Evolutionary conservation across 2,113 vertebrate genomes (phyloP).

Genomic region (Oceanodroma tethys): DNA sequence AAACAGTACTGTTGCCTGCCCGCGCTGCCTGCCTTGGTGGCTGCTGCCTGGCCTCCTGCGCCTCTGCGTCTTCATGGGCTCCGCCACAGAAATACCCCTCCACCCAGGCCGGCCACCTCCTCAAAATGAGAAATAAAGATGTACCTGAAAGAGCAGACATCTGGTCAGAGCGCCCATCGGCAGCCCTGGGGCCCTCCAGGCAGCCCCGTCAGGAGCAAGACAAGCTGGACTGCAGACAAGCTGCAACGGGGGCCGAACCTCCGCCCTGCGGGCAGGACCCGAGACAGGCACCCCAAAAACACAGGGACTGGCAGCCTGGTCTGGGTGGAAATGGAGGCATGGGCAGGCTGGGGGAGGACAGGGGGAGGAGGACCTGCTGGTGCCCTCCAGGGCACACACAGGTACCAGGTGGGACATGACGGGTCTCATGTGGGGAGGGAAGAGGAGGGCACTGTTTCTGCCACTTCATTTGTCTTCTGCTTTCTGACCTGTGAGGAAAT

Average conservation of each 20-base stretch:
- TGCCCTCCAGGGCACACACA: background rate
- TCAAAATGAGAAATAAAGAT: background rate
- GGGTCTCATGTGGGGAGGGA: fast-evolving
- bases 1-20: fast-evolving
- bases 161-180: fast-evolving
- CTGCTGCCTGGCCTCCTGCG: background rate
- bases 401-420: background rate
- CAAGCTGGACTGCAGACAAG: background rate
- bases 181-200: background rate
- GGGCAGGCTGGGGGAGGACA: background rate
- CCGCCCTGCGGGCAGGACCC: background rate
- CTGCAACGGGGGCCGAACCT: background rate
- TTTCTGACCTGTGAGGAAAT: background rate
- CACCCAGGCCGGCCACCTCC: background rate
- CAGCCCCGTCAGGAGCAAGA: background rate
- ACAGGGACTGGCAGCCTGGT: background rate
- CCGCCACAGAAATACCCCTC: background rate
- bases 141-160: fast-evolving
- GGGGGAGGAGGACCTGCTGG: background rate
- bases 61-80: background rate
- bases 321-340: fast-evolving
- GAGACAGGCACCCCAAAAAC: background rate
- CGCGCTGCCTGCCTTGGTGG: fast-evolving
- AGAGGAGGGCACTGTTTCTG: fast-evolving
- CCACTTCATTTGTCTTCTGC: background rate